These are phyloP conservation scores for Malacoctenus gilli DNA, from an alignment of 2,797 vertebrate genomes.

Conservation along the genomic window DNA sequence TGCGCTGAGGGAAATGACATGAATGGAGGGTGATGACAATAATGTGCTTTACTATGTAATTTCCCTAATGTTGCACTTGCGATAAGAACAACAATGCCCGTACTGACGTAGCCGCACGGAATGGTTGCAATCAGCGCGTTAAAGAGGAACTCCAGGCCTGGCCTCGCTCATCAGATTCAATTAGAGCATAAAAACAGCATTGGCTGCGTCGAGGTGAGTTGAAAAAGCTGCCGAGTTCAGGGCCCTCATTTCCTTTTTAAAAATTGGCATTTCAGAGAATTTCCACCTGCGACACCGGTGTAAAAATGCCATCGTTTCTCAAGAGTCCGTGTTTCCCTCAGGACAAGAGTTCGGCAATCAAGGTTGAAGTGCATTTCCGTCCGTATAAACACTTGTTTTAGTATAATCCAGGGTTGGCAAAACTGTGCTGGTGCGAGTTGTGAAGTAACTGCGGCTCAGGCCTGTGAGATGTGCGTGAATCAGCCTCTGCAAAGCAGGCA, in stretches of 20 bases:
- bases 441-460: not conserved
- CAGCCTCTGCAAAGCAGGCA: not conserved
- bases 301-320: not conserved
- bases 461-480: not conserved
- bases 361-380: not conserved
- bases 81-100: not conserved
- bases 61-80: not conserved
- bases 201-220: too few relatives aligned
- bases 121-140: not conserved
- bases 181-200: not conserved
- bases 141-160: not conserved
- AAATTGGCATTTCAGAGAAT: not conserved
- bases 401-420: not conserved
- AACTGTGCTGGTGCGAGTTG: not conserved
- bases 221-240: not conserved
- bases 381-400: not conserved
- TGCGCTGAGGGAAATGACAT: not conserved
- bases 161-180: not conserved
- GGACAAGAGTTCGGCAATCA: too few relatives aligned
- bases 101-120: too few relatives aligned
- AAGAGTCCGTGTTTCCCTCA: not conserved
- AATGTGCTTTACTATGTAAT: not conserved
- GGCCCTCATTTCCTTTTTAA: not conserved
- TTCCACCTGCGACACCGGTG: not conserved
- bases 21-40: not conserved